Evolutionary conservation across 2,113 vertebrate genomes (phyloP), one percentile per base, ranked within the genome.

Genomic region (Spilogale gracilis): DNA sequence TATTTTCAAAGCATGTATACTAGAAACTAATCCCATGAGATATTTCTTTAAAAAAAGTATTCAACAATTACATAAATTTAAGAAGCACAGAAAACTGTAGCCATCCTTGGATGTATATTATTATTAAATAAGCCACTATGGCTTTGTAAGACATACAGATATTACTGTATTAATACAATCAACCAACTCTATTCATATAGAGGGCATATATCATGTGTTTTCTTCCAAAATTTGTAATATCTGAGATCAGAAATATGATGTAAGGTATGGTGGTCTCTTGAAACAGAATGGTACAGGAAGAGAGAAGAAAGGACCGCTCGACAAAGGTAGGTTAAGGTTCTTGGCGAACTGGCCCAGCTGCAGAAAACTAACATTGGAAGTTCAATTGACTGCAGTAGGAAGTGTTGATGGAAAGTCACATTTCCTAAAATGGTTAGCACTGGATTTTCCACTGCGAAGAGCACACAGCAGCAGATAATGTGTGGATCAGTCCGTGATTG

Each of bases 11-110:
- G 95, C 43, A 48, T 73, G 27, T 60, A 61, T 11, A 11, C 32
- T 94, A 23, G 38, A 92, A 94, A 61, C 20, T 9, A 94, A 8
- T n/a, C 17, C 43, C 16, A 18, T 71, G 5, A 91, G 12, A 12
- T 43, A 58, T 60, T 90, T 95, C 50, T 92, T 92, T 6, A 11
- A 73, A 71, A 94, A 71, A 71, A 89, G 1, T 56, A 2, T n/a
- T 78, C 5, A 61, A 30, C 14, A 20, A 79, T 74, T 91, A 48
- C 9, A 50, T 71, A 95, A 48, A 79, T 48, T 76, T 81, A 43
- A 97, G 9, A 43, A 87, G 78, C 56, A 84, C 8, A 61, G 21
- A 60, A 92, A 94, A 82, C 10, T 67, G 9, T 90, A 73, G 63
- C 10, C 18, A 74, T 84, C 17, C 1, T 32, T 79, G 12, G 21